Conservation (phyloP, 2,888 invertebrate species). For the Chydorus sphaericus region DNA sequence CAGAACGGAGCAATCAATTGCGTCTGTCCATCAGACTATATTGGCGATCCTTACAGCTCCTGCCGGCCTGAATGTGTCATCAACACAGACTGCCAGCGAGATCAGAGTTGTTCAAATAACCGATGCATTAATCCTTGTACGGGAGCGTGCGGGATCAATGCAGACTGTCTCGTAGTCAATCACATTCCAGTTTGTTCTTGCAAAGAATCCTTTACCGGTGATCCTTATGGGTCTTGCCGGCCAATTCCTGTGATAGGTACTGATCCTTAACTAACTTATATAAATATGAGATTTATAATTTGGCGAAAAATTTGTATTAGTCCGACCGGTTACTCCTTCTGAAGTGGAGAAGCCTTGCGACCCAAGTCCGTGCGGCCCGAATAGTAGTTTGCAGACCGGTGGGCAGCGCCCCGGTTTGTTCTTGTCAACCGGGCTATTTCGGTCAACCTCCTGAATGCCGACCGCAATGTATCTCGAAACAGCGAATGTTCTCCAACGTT, state of each 20-base stretch:
- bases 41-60: slow-evolving; percentile 49
- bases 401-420: slow-evolving; percentile 55
- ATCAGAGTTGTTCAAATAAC: slow-evolving; percentile 54
- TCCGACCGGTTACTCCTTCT: background rate
- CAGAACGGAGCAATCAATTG: slow-evolving; percentile 55
- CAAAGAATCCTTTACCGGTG: slow-evolving; percentile 50
- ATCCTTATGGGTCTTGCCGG: slow-evolving; percentile 47
- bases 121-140: slow-evolving; percentile 71
- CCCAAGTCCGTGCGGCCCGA: slow-evolving; percentile 71
- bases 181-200: slow-evolving; percentile 65
- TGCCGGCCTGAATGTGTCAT: slow-evolving; percentile 60
- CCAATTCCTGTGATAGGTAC: slow-evolving; percentile 12
- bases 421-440: slow-evolving; percentile 58
- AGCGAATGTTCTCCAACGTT: slow-evolving; percentile 44
- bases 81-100: slow-evolving; percentile 51
- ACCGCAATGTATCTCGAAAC: slow-evolving; percentile 58
- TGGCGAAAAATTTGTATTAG: too few species aligned
- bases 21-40: slow-evolving; percentile 56
- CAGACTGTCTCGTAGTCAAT: slow-evolving; percentile 54
- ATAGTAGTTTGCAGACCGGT: slow-evolving; percentile 61
- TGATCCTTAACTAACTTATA: too few species aligned
- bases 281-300: slow-evolving; percentile 29
- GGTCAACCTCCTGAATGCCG: slow-evolving; percentile 50
- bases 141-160: slow-evolving; percentile 56
- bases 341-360: slow-evolving; percentile 32